Evolutionary conservation across 2,113 vertebrate genomes (phyloP), one percentile per base, ranked within the genome.

Genomic region (Nymphicus hollandicus): DNA sequence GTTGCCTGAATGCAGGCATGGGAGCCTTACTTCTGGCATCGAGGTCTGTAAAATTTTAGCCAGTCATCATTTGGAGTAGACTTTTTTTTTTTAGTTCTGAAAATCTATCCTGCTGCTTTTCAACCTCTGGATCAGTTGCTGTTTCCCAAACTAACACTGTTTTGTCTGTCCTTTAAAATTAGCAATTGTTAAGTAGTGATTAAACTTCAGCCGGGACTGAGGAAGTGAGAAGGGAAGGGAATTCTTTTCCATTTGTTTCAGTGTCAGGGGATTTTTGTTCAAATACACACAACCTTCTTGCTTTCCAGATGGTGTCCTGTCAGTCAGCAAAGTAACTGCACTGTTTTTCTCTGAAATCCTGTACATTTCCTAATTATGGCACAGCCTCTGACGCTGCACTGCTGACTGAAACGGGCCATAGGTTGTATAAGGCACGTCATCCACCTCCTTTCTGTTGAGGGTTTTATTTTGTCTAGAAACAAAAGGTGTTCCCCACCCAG

Each of bases 11-110:
- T 37, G n/a, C 18, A 78, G 53, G 37, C 12, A 6, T 58, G 22
- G 28, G 17, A 93, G 17, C 66, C 84, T 92, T 56, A 19, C 19
- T 83, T 92, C 86, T 84, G 93, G 93, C 96, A 96, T 88, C 94
- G 93, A 94, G 95, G 92, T 92, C 97, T 95, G 82, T 96, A 96
- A 94, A 97, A 96, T 96, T 97, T 95, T 96, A 93, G 72, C 82
- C 84, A 55, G 60, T 86, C 94, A 89, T 97, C 80, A 88, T 96
- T 96, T 95, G 86, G 77, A 96, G 53, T 93, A 96, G 33, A 33
- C 33, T 95, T 55, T 94, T 43, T 55, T 9, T 9, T 35, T 95
- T 76, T 92, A 82, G 95, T 94, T 77, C 88, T 97, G 88, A 95
- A 96, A 89, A 97, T 82, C 88, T 96, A 27, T 63, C 87, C 77